Evolutionary conservation across 2,113 vertebrate species (phyloP).

Genomic region (Malaclemys terrapin): DNA sequence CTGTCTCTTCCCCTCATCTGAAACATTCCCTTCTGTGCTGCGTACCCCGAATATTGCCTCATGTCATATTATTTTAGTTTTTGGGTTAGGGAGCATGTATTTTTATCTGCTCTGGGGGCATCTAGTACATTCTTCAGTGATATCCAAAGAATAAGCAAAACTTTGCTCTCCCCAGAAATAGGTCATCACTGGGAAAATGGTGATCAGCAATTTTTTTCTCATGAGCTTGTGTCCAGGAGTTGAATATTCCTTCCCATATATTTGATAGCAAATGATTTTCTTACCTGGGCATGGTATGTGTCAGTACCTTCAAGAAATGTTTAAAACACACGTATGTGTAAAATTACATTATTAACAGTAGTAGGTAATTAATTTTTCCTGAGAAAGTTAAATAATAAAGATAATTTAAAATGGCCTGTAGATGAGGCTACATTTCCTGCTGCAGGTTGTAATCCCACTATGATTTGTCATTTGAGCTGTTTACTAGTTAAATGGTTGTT

Average conservation of each 20-base stretch:
- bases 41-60: not conserved
- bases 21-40: not conserved
- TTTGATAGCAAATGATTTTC: not conserved
- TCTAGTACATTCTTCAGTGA: not conserved
- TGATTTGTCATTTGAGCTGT: not conserved
- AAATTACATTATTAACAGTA: not conserved
- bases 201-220: not conserved
- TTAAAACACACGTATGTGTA: not conserved
- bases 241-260: not conserved
- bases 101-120: not conserved
- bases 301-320: not conserved
- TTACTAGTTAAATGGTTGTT: not conserved
- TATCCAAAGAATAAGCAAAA: not conserved
- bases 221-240: not conserved
- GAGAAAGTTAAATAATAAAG: not conserved
- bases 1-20: not conserved
- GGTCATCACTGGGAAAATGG: not conserved
- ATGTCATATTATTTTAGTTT: not conserved
- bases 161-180: not conserved
- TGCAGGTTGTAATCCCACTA: not conserved
- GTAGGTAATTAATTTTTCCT: rapidly evolving
- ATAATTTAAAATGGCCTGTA: not conserved
- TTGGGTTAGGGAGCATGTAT: not conserved
- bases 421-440: not conserved
- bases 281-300: not conserved